A percentile compares a stretch with the other conserved stretches of the same genome.
phyloP scores from a whole-genome alignment of 2,888 invertebrate genomes.

The Andricus quercusramuli region DNA sequence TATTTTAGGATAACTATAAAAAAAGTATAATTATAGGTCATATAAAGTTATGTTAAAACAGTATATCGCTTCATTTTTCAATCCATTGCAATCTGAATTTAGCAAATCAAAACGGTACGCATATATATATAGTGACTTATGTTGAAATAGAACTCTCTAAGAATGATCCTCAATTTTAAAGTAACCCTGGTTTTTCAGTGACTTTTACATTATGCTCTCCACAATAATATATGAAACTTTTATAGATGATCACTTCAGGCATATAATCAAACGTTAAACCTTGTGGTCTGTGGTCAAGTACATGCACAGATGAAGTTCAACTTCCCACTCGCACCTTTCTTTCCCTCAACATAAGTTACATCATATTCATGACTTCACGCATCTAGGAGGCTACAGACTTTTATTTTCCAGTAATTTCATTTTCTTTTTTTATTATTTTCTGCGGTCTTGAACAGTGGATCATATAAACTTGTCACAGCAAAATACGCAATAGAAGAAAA shows the following conservation, averaged over 20 bases:
- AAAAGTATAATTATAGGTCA: too few relatives aligned
- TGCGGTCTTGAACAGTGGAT: background rate
- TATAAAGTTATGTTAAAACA: too few relatives aligned
- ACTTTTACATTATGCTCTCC: background rate
- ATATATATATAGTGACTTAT: too few relatives aligned
- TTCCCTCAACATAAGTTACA: conserved; percentile 43
- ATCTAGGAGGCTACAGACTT: conserved; percentile 44
- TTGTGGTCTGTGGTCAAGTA: conserved; percentile 47
- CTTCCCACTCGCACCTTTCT: conserved; percentile 45
- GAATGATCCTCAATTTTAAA: too few relatives aligned
- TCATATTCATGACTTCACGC: conserved; percentile 48
- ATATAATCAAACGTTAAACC: background rate
- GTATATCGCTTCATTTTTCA: too few relatives aligned
- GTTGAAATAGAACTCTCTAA: too few relatives aligned
- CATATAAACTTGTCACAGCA: background rate
- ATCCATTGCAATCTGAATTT: too few relatives aligned
- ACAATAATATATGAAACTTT: background rate
- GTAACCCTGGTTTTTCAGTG: too few relatives aligned
- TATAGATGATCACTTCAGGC: background rate
- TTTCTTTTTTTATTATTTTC: background rate
- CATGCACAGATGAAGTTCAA: conserved; percentile 34
- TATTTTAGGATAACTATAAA: too few relatives aligned
- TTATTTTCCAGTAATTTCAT: conserved; percentile 13
- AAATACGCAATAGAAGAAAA: conserved; percentile 30
- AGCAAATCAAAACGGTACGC: too few relatives aligned